Conservation (phyloP, 2,888 invertebrate species). For the Meliscaeva auricollis region DNA sequence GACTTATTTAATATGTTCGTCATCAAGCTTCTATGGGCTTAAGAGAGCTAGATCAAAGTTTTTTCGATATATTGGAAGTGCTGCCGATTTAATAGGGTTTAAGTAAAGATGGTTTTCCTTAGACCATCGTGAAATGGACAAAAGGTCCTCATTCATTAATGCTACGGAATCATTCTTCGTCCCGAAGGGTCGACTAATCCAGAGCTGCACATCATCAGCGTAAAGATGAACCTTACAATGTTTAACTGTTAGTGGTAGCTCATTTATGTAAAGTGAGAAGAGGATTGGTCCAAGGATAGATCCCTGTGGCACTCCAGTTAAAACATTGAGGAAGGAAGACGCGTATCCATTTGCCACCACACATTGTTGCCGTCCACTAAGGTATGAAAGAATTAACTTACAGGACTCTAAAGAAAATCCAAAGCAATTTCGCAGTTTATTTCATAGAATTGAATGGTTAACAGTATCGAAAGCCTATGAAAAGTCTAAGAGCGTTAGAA, state of each 20-base stretch:
- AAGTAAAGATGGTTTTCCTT: background rate
- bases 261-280: background rate
- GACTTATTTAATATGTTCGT: background rate
- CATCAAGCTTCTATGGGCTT: background rate
- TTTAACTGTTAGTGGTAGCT: background rate
- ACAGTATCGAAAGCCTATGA: background rate
- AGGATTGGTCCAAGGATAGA: background rate
- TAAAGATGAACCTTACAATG: background rate
- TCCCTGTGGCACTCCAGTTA: conserved; percentile 2
- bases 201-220: background rate
- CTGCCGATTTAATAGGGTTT: background rate
- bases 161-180: background rate
- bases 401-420: background rate
- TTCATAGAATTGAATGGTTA: too few species aligned
- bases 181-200: background rate
- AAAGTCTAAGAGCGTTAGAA: background rate
- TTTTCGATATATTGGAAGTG: background rate
- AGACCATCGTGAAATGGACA: background rate
- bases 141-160: background rate
- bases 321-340: background rate
- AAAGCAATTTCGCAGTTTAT: background rate
- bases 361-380: background rate
- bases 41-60: background rate
- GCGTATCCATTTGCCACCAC: background rate
- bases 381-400: background rate